These are phyloP conservation scores for Bembecia ichneumoniformis DNA, from an alignment of 2,888 invertebrate species.

Conservation along the genomic window DNA sequence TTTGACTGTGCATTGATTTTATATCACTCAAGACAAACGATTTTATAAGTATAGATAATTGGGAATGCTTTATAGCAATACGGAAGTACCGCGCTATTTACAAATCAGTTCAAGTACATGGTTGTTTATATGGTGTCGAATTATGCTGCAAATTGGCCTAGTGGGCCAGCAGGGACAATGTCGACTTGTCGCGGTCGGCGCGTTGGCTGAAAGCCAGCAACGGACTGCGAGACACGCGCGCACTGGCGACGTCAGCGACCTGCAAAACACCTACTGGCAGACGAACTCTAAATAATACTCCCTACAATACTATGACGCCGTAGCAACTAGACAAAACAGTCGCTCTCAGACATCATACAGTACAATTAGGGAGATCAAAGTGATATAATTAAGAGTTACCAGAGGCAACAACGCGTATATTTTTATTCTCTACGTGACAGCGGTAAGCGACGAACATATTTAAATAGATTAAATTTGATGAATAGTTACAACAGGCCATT, in stretches of 20 bases:
- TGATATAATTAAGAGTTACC: no score
- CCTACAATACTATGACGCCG: slow-evolving; percentile 29
- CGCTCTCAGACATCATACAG: background rate
- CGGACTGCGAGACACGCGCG: slow-evolving; percentile 26
- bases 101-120: slow-evolving; percentile 24
- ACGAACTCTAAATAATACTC: slow-evolving; percentile 8
- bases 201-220: slow-evolving; percentile 38
- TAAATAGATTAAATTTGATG: slow-evolving; percentile 15
- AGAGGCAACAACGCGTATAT: no score
- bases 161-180: slow-evolving; percentile 31
- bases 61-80: no score
- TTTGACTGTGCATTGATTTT: no score
- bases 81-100: slow-evolving; percentile 1
- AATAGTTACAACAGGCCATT: slow-evolving; percentile 23
- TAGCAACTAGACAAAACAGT: slow-evolving; percentile 19
- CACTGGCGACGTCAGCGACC: slow-evolving; percentile 18
- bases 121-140: slow-evolving; percentile 23
- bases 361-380: no score
- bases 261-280: background rate
- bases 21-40: no score
- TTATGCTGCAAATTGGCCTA: slow-evolving; percentile 27
- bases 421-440: no score
- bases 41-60: no score
- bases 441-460: no score
- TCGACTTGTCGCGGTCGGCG: slow-evolving; percentile 34